These are phyloP conservation scores for Parasteatoda lunata DNA, from an alignment of 2,888 invertebrate species.

Conservation along the genomic window DNA sequence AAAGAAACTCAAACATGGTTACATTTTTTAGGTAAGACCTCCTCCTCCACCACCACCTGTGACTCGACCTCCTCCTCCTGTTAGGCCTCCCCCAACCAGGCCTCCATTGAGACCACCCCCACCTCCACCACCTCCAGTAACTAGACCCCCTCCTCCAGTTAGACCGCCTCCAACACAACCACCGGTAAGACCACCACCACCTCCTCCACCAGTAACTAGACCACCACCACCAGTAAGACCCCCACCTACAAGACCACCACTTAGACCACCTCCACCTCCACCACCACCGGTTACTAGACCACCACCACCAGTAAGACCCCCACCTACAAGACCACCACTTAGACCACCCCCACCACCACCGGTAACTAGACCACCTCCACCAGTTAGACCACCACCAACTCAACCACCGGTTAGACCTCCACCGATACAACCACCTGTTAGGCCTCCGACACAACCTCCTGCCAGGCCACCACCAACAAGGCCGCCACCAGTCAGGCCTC, in stretches of 20 bases:
- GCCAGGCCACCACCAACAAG: conserved; percentile 6
- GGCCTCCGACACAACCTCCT: conserved; percentile 8
- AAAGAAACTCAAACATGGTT: too few relatives aligned
- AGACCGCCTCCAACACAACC: conserved; percentile 13
- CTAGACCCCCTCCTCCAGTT: conserved; percentile 25
- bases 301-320: conserved; percentile 23
- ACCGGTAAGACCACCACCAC: conserved; percentile 48
- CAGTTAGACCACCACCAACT: conserved; percentile 38
- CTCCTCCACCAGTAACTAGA: conserved; percentile 67
- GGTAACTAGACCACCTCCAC: conserved; percentile 30
- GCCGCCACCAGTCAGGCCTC: neutral
- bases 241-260: conserved; percentile 15
- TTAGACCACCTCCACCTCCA: conserved; percentile 23
- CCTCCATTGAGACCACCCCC: conserved; percentile 44
- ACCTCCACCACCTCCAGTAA: conserved; percentile 33
- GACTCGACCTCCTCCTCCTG: conserved; percentile 7
- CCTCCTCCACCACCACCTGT: conserved; percentile 38
- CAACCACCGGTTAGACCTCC: conserved; percentile 21
- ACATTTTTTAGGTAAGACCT: neutral
- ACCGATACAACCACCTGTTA: conserved; percentile 10
- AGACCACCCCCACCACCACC: conserved; percentile 72
- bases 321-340: conserved; percentile 26
- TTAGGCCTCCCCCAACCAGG: conserved; percentile 12
- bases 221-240: conserved; percentile 25
- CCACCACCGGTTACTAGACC: conserved; percentile 31